Base-by-base conservation (phyloP, 37 sponge, comb jelly and placozoan species). In the Cliona cf. orientalis region DNA sequence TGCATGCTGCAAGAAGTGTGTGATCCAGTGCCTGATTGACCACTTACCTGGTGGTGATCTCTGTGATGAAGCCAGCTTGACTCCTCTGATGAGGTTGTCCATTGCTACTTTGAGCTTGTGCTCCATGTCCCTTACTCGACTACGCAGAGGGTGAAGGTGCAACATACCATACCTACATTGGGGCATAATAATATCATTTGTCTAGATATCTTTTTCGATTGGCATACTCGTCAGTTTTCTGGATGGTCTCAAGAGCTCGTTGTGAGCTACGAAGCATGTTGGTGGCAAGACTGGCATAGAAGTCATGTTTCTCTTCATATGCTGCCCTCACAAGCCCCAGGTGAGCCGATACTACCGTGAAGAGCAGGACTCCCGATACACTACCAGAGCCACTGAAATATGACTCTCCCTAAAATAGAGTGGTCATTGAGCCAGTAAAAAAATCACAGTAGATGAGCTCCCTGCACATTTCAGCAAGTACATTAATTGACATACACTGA, bases 71-170 rank as follows among this genome's bases (percentile, higher is more conserved):
- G 90, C 80, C 44, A 84, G 37, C 29, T 69, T 72, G 21, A 91
- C 92, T 72, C 79, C 57, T 46, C 76, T 78, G 25, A 87, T 73
- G 34, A 91, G 83, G 46, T 78, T 91, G 71, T 91, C 92, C 87
- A 91, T 87, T 12, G 92, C 74, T 3, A 83, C 84, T 41, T 86
- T 91, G 60, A 87, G 79, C 72, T 91, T 91, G 67, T 87, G 92
- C 43, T 91, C 92, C 92, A 91, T 91, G 74, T 91, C 88, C 23
- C 56, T 83, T 37, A 91, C 88, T 41, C 92, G 76, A 28, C 80
- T 87, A 46, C 80, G 70, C 66, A 91, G 83, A 42, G 92, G 92
- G 69, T 91, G 92, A 29, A 91, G 76, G 69, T 91, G 92, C 3
- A 91, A 75, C 57, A 79, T 65, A 9, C 69, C 42, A 66, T 91